Percentiles rank a stretch among this genome's conserved stretches.
phyloP scores from a whole-genome alignment of 1,140 invertebrate species.

The Ephestia elutella region DNA sequence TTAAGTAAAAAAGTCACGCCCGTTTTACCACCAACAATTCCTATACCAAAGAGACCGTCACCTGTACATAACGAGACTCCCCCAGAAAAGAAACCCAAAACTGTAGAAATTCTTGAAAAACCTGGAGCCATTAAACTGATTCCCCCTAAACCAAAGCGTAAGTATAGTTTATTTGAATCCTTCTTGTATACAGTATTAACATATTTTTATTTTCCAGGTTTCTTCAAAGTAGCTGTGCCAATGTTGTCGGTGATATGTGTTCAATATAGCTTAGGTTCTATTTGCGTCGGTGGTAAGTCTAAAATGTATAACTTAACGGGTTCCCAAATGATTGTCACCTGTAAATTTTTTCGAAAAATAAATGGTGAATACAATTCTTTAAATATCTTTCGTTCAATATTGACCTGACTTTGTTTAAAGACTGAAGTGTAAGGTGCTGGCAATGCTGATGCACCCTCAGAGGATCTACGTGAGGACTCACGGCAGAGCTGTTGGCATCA shows the following conservation, averaged over 20 bases:
- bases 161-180: constrained; percentile 73
- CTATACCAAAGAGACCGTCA: constrained; percentile 77
- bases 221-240: constrained; percentile 20
- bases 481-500: constrained; percentile 34
- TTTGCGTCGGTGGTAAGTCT: constrained; percentile 61
- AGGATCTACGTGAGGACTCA: constrained; percentile 35
- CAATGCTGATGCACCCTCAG: constrained; percentile 29
- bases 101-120: constrained; percentile 77
- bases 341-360: constrained; percentile 66
- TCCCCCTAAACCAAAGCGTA: constrained; percentile 91
- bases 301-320: constrained; percentile 66
- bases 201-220: constrained; percentile 62
- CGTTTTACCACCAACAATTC: constrained; percentile 67
- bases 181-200: constrained; percentile 37
- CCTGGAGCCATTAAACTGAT: constrained; percentile 89
- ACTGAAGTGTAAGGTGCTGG: constrained; percentile 33
- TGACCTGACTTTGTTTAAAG: constrained; percentile 58
- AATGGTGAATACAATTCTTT: constrained; percentile 52
- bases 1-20: constrained; percentile 77
- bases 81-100: constrained; percentile 85
- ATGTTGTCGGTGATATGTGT: constrained; percentile 26
- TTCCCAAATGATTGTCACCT: constrained; percentile 41
- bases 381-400: constrained; percentile 53
- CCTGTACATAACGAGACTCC: constrained; percentile 76
- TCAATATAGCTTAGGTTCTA: constrained; percentile 39